Conservation (phyloP, 2,113 vertebrate genomes). For the Polypterus bichir region DNA sequence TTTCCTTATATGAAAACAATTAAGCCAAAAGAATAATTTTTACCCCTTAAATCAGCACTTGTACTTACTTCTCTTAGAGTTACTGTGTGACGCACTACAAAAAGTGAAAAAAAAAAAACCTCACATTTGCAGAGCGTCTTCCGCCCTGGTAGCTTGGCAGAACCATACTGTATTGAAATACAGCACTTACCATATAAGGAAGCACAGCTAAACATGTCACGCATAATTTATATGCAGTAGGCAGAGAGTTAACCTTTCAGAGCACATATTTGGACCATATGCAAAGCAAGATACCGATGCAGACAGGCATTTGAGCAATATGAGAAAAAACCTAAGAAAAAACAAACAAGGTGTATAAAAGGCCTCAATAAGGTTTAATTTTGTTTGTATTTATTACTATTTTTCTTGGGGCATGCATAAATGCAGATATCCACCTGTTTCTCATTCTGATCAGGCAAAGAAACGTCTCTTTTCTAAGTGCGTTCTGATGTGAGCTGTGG, state of each 20-base stretch:
- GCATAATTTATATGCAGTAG: slow-evolving; percentile 63
- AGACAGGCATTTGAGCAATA: slow-evolving; percentile 1
- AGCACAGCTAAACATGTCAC: slow-evolving; percentile 68
- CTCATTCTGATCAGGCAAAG: slow-evolving; percentile 8
- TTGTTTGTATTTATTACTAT: not conserved
- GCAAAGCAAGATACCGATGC: slow-evolving; percentile 21
- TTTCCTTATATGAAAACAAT: not conserved
- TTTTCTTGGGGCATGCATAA: not conserved
- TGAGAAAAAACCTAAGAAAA: slow-evolving; percentile 11
- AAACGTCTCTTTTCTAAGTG: slow-evolving; percentile 1
- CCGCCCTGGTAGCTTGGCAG: slow-evolving; percentile 47
- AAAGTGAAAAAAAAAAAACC: slow-evolving; percentile 38
- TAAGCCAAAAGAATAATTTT: not conserved
- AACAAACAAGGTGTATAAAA: not conserved
- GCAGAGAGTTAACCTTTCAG: slow-evolving; percentile 58
- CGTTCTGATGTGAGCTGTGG: slow-evolving; percentile 22
- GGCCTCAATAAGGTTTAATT: slow-evolving; percentile 5
- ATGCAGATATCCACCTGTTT: slow-evolving; percentile 38
- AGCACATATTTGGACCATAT: slow-evolving; percentile 41
- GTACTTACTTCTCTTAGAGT: slow-evolving; percentile 55
- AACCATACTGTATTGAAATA: slow-evolving; percentile 46
- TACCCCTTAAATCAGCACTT: slow-evolving; percentile 20
- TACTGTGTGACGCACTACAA: slow-evolving; percentile 53
- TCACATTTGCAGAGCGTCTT: slow-evolving; percentile 30
- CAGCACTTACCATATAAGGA: slow-evolving; percentile 68